These are phyloP conservation scores for Trypoxylon attenuatum DNA, from an alignment of 2,888 invertebrate genomes.

Conservation along the genomic window DNA sequence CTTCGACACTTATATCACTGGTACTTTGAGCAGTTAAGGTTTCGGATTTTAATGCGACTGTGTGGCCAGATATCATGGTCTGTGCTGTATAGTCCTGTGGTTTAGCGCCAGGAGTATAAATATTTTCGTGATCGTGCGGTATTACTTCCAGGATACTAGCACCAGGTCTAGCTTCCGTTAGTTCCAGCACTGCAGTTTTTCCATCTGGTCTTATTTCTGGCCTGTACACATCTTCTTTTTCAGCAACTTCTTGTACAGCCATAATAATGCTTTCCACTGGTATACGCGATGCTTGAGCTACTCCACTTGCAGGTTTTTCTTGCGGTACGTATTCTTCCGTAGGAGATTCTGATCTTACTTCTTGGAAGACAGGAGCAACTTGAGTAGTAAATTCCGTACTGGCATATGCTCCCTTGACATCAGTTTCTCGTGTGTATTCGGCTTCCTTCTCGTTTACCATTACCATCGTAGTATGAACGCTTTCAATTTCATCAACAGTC, in stretches of 20 bases:
- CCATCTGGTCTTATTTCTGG: constrained; percentile 68
- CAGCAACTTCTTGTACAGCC: constrained; percentile 71
- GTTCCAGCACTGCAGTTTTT: constrained; percentile 73
- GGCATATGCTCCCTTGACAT: constrained; percentile 73
- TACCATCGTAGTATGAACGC: constrained; percentile 76
- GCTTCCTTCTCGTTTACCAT: constrained; percentile 76
- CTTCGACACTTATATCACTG: constrained; percentile 54
- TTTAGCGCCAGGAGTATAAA: constrained; percentile 54
- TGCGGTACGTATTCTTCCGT: constrained; percentile 69
- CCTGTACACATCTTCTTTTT: constrained; percentile 74
- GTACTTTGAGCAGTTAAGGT: constrained; percentile 61
- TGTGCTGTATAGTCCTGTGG: constrained; percentile 65
- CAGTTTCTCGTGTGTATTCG: constrained; percentile 69
- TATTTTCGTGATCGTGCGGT: constrained; percentile 67
- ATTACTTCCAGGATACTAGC: constrained; percentile 67
- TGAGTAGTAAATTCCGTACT: constrained; percentile 74
- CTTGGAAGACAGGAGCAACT: constrained; percentile 75
- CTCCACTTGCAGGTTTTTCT: constrained; percentile 68
- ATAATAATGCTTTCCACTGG: constrained; percentile 72
- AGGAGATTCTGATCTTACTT: constrained; percentile 75
- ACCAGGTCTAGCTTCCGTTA: constrained; percentile 67
- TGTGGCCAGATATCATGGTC: constrained; percentile 73
- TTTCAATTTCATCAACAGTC: constrained; percentile 72
- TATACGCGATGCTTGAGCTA: constrained; percentile 67
- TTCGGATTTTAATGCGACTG: constrained; percentile 75